A percentile compares a stretch with the other conserved stretches of the same genome.
phyloP scores from a whole-genome alignment of 1,140 invertebrate species.

The Stegodyphus mimosarum region DNA sequence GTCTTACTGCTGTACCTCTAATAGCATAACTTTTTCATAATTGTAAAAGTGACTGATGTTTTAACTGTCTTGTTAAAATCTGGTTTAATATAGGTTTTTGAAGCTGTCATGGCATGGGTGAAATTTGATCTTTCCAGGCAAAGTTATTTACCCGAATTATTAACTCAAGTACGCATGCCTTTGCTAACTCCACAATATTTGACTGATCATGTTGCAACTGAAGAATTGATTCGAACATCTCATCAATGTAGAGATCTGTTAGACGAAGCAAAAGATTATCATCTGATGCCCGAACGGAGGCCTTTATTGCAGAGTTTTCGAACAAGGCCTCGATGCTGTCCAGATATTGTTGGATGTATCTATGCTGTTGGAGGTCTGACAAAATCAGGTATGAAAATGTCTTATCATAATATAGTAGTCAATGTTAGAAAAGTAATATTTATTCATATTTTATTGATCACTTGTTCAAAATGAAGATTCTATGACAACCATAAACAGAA shows the following conservation, averaged over 20 bases:
- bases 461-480: no score
- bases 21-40: no score
- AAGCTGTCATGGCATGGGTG: constrained; percentile 85
- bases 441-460: no score
- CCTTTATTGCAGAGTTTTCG: constrained; percentile 80
- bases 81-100: constrained; percentile 77
- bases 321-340: constrained; percentile 80
- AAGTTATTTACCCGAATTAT: constrained; percentile 76
- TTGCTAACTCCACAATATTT: constrained; percentile 85
- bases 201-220: constrained; percentile 84
- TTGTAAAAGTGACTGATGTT: no score
- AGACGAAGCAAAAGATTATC: constrained; percentile 86
- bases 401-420: no score
- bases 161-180: constrained; percentile 82
- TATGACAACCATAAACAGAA: no score
- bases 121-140: constrained; percentile 76
- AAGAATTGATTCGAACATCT: constrained; percentile 81
- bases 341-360: constrained; percentile 80
- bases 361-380: constrained; percentile 90
- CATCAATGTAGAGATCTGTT: constrained; percentile 83
- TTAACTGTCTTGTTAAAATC: background rate
- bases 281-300: constrained; percentile 85
- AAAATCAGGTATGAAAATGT: constrained; percentile 74
- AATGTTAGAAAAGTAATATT: no score
- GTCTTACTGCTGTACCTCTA: no score